Evolutionary conservation across 1,140 invertebrate genomes (phyloP), one percentile per base, ranked within the genome.

Genomic region (Portunus trituberculatus): DNA sequence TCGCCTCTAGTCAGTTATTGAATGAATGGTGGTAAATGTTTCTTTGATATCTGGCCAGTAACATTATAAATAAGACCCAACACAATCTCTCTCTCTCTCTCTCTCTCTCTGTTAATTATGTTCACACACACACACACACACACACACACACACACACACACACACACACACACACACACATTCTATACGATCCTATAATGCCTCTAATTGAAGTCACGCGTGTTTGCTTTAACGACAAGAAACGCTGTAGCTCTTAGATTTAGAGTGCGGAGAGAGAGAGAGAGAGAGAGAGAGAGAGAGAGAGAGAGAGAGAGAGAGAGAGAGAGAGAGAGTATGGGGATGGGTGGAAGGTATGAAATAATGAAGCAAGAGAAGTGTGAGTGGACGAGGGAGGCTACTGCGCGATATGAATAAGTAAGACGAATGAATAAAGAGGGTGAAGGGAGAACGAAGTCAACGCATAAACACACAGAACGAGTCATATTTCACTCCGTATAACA

Each of bases 141-240:
- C 52, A 39, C 86, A 45, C 67, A 76, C 67, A 76, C 67, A 76
- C 67, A 76, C 67, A 76, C 67, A 76, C 67, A 76, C 48, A 48
- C 86, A 87, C 12, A 87, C 92, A 39, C 46, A 93, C 83, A 93
- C 84, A 93, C 92, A 93, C 91, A 93, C 92, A 86, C 92, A 86
- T 59, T 0, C 48, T 76, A 2, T 14, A 25, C n/a, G 82, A 82
- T 16, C 83, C 84, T 31, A 82, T 82, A 86, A 94, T 86, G 90
- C 87, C 86, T 76, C 87, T 86, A 94, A 94, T 94, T 82, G 90
- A 88, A 89, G 93, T 94, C 93, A 32, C n/a, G 48, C 16, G 86
- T 94, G 92, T 93, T 93, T 91, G 48, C 82, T 48, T 48, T 76
- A 31, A 8, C 16, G 28, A 76, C 67, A n/a, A 48, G 67, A 45